Evolutionary conservation across 2,888 invertebrate species (phyloP).

Genomic region (Protula sp.): DNA sequence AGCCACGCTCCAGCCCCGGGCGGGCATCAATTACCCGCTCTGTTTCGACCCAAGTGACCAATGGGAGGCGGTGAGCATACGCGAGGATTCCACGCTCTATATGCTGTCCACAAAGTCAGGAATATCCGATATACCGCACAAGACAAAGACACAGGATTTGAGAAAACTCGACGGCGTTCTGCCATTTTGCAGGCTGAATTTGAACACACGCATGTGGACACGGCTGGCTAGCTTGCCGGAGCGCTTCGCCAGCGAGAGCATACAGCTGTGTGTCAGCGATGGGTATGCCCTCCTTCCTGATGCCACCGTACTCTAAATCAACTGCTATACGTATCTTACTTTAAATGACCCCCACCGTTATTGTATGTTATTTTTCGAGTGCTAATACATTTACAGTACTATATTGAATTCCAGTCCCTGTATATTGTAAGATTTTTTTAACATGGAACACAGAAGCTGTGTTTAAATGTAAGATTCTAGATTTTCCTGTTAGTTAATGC

Average conservation of each 20-base stretch:
- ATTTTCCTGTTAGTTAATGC: too few species aligned
- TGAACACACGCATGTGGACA: slow-evolving; percentile 8
- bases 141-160: neutral
- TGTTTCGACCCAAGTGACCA: slow-evolving; percentile 14
- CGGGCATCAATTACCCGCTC: slow-evolving; percentile 12
- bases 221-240: slow-evolving; percentile 14
- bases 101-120: slow-evolving; percentile 9
- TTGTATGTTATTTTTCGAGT: too few species aligned
- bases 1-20: slow-evolving; percentile 8
- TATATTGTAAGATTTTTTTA: too few species aligned
- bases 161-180: slow-evolving; percentile 11
- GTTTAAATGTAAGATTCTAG: too few species aligned
- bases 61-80: slow-evolving; percentile 15
- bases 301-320: too few species aligned
- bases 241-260: slow-evolving; percentile 1
- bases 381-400: too few species aligned
- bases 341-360: too few species aligned
- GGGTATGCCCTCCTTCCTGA: too few species aligned
- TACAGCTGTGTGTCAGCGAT: slow-evolving; percentile 15
- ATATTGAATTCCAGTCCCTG: too few species aligned
- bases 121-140: slow-evolving; percentile 6
- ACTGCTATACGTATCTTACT: too few species aligned
- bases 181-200: slow-evolving; percentile 16
- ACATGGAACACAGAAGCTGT: too few species aligned
- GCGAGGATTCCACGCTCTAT: slow-evolving; percentile 3